phyloP scores from a whole-genome alignment of 2,113 vertebrate species.

The Engraulis encrasicolus region DNA sequence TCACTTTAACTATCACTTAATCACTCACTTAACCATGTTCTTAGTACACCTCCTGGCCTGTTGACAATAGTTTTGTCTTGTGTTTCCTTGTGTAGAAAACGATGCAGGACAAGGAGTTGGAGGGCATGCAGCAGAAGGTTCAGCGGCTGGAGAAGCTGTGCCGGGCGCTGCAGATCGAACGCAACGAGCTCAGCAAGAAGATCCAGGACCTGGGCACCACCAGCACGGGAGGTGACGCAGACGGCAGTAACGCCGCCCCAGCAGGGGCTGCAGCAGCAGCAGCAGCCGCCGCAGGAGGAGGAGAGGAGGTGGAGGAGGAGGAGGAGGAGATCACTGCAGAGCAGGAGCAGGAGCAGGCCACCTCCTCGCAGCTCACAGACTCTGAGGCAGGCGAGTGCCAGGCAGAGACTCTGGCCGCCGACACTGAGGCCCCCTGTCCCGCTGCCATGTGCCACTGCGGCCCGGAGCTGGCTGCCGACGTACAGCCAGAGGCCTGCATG shows the following conservation, averaged over 20 bases:
- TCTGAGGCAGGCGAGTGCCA: conserved; percentile 2
- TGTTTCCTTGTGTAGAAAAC: conserved; percentile 81
- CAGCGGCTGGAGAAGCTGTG: conserved; percentile 94
- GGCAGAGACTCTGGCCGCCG: conserved; percentile 63
- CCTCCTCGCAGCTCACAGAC: conserved; percentile 34
- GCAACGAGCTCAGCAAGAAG: conserved; percentile 96
- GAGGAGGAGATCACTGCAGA: neutral
- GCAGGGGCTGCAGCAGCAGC: conserved; percentile 53
- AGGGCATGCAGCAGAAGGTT: conserved; percentile 93
- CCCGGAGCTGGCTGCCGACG: conserved; percentile 49
- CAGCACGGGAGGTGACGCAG: too few species aligned
- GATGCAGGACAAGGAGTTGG: conserved; percentile 87
- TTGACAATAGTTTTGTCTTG: neutral
- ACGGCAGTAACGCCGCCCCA: too few species aligned
- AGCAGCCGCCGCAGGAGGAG: neutral
- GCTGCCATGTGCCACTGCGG: conserved; percentile 59
- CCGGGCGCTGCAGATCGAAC: conserved; percentile 90
- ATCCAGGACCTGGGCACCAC: conserved; percentile 85
- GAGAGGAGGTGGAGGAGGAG: neutral
- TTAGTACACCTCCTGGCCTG: too few species aligned
- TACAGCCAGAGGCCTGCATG: conserved; percentile 40
- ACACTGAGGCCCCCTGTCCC: conserved; percentile 61
- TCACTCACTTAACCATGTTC: too few species aligned
- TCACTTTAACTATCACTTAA: too few species aligned
- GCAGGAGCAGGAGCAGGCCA: conserved; percentile 20